Conservation (phyloP, 2,888 invertebrate species). For the Fabriciana adippe region DNA sequence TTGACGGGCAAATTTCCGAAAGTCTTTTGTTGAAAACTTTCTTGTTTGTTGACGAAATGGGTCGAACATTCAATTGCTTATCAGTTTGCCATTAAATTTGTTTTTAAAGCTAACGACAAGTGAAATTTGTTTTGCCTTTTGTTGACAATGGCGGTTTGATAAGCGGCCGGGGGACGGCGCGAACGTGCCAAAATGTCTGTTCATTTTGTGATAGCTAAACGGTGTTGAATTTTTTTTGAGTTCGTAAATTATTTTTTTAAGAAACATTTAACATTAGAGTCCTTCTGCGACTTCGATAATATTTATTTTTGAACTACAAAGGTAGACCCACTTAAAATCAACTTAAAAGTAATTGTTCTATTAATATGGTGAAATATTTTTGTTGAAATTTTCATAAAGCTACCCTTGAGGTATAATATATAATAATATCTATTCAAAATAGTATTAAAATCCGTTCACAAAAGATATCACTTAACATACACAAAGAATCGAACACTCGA, state of each 20-base stretch:
- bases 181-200: conserved; percentile 63
- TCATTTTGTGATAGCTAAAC: conserved; percentile 58
- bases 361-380: too few species aligned
- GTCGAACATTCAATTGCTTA: conserved; percentile 50
- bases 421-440: too few species aligned
- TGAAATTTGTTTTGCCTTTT: conserved; percentile 46
- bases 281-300: too few species aligned
- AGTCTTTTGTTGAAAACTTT: conserved; percentile 49
- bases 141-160: conserved; percentile 57
- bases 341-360: too few species aligned
- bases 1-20: conserved; percentile 47
- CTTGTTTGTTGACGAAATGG: conserved; percentile 51
- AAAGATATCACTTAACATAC: too few species aligned
- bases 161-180: conserved; percentile 40
- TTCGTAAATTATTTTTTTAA: neutral
- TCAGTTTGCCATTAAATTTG: conserved; percentile 45
- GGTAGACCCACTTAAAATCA: too few species aligned
- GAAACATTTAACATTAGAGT: too few species aligned
- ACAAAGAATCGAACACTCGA: too few species aligned
- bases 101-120: conserved; percentile 50
- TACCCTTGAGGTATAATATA: too few species aligned
- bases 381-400: too few species aligned
- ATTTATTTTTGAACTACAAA: too few species aligned
- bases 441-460: too few species aligned
- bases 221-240: conserved; percentile 39